These are phyloP conservation scores for Scophthalmus maximus DNA, from an alignment of 2,113 vertebrate genomes.

Conservation along the genomic window DNA sequence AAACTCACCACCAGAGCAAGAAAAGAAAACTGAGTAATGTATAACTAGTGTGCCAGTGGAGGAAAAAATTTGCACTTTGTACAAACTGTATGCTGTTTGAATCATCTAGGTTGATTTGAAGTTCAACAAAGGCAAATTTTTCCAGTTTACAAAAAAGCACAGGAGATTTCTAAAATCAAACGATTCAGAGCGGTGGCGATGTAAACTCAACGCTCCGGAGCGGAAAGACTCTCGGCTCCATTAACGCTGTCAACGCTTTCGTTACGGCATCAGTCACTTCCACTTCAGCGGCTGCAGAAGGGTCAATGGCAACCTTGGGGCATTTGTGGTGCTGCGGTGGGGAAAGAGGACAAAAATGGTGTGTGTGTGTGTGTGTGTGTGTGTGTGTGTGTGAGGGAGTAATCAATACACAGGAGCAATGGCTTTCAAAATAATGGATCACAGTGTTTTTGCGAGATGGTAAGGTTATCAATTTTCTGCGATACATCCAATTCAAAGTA, in stretches of 20 bases:
- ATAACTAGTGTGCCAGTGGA: neutral
- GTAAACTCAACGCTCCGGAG: constrained; percentile 37
- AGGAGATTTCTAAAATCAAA: constrained; percentile 8
- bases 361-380: neutral
- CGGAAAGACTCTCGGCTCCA: constrained; percentile 53
- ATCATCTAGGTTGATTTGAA: constrained; percentile 14
- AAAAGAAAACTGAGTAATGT: no score
- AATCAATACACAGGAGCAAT: constrained; percentile 46
- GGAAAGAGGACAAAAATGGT: neutral
- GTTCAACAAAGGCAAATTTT: constrained; percentile 8
- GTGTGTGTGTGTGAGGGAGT: neutral
- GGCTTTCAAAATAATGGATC: constrained; percentile 51
- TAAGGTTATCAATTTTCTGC: constrained; percentile 44
- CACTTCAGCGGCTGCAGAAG: constrained; percentile 50
- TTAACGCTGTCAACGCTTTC: constrained; percentile 63
- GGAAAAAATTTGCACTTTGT: constrained; percentile 9
- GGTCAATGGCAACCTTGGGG: constrained; percentile 65
- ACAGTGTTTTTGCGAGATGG: constrained; percentile 12
- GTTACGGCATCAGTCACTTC: constrained; percentile 66
- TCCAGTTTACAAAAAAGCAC: neutral
- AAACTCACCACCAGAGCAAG: neutral
- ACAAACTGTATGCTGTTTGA: constrained; percentile 10
- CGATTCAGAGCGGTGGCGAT: constrained; percentile 8
- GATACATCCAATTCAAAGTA: constrained; percentile 46
- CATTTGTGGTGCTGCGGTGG: constrained; percentile 42